These are phyloP conservation scores for Artemia sp. DNA, from an alignment of 2,888 invertebrate species.

Conservation along the genomic window DNA sequence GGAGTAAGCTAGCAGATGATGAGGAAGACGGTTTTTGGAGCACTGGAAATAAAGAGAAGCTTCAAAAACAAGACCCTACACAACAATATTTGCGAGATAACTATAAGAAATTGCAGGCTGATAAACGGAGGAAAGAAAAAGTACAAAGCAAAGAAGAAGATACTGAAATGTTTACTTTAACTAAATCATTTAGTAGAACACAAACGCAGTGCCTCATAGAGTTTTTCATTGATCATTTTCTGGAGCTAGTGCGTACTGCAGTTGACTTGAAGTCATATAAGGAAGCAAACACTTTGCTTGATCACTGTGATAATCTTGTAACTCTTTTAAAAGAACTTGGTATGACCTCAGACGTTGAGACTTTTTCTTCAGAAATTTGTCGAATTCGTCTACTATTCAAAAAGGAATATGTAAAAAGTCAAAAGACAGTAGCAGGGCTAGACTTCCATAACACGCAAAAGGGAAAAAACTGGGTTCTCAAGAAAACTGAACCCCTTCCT, in stretches of 20 bases:
- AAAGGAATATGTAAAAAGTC: neutral
- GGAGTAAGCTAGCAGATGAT: conserved; percentile 23
- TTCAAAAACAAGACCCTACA: conserved; percentile 19
- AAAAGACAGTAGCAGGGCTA: conserved; percentile 16
- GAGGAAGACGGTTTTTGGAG: conserved; percentile 23
- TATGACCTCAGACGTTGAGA: conserved; percentile 39
- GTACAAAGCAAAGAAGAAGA: conserved; percentile 18
- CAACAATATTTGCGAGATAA: conserved; percentile 25
- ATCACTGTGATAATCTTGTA: conserved; percentile 49
- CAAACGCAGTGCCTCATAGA: conserved; percentile 44
- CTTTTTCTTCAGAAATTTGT: conserved; percentile 40
- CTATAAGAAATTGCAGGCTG: conserved; percentile 23
- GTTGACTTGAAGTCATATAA: conserved; percentile 42
- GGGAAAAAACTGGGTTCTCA: conserved; percentile 3
- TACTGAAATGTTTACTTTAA: neutral
- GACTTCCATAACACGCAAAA: conserved; percentile 8
- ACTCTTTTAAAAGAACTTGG: conserved; percentile 37
- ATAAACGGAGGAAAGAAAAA: conserved; percentile 18
- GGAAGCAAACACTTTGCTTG: conserved; percentile 48
- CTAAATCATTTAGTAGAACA: conserved; percentile 38
- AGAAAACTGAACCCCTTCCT: conserved; percentile 1
- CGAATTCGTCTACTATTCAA: conserved; percentile 26
- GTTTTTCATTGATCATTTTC: conserved; percentile 52
- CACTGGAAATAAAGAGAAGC: conserved; percentile 1
- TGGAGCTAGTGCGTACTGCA: conserved; percentile 49